Evolutionary conservation across 1,140 invertebrate species (phyloP), one percentile per base, ranked within the genome.

Genomic region (Scylla paramamosain): DNA sequence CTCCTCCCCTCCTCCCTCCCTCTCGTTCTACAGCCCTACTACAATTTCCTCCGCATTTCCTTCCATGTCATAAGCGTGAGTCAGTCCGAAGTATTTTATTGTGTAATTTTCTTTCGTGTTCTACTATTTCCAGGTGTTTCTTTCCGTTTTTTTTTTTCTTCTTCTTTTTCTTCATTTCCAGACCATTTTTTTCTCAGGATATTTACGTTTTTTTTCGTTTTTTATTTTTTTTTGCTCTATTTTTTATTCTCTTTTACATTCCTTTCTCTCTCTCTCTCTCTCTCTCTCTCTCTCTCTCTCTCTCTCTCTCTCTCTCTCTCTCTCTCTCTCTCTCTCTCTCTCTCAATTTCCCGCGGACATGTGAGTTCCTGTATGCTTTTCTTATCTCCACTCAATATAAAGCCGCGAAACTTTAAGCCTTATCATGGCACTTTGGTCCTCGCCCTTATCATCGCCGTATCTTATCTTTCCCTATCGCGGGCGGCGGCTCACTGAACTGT

Each of bases 271-370:
- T 77, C 67, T 77, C 67, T 77, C 67, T 77, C 67, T 77, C 67
- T 77, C 67, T 77, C 67, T 77, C 67, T 77, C 67, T 77, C 67
- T 77, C 52, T 59, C 52, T 59, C 52, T 59, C 52, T 59, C 52
- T 39, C 39, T 39, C 39, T 39, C 39, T 39, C 39, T 39, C 39
- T 39, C 39, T 39, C 39, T 39, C 39, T 39, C 39, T 39, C 39
- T 39, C 39, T 39, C 39, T 39, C 39, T 39, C 39, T 39, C 39
- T 39, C 39, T 39, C 39, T 39, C 39, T 39, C 39, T 39, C 39
- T 39, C 39, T 39, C 39, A 39, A 39, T 39, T 39, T 39, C 39
- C 39, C 6, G 1, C 1, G 39, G 1, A 39, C 39, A 2, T 39
- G 39, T 39, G 1, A 39, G 6, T 2, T 39, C 39, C 39, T 39